phyloP scores from a whole-genome alignment of 2,113 vertebrate genomes.

The Myotis yumanensis region DNA sequence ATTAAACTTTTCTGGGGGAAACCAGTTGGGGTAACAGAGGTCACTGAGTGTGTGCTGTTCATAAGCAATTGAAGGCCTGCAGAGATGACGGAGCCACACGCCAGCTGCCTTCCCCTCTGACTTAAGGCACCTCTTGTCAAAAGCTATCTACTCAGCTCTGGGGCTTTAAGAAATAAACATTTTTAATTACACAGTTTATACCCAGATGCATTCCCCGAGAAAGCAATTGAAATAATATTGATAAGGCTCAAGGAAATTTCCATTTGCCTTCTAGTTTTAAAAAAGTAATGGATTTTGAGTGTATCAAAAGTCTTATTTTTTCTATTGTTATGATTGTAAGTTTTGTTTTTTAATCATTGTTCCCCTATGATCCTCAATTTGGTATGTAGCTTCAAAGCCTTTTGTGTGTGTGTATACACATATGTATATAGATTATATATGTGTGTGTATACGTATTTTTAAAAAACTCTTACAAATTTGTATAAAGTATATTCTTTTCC shows the following conservation, averaged over 20 bases:
- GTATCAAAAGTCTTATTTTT: background rate
- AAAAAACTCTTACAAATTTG: too few species aligned
- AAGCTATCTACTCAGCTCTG: background rate
- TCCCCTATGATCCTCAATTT: background rate
- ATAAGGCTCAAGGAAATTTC: background rate
- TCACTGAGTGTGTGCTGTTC: background rate
- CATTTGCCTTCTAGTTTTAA: background rate
- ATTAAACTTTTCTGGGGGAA: background rate
- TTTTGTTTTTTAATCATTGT: background rate
- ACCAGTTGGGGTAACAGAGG: background rate
- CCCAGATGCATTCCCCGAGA: background rate
- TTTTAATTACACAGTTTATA: slow-evolving; percentile 7
- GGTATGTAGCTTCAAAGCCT: background rate
- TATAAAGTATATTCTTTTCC: too few species aligned
- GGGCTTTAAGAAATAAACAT: background rate
- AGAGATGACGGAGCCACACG: background rate
- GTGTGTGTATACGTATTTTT: too few species aligned
- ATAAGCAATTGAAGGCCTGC: background rate
- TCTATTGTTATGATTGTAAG: background rate
- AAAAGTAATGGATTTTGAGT: background rate
- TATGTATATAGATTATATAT: too few species aligned
- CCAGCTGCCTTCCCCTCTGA: background rate
- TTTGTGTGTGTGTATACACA: background rate
- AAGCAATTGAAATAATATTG: background rate
- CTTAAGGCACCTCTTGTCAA: background rate